phyloP scores from a whole-genome alignment of 2,888 invertebrate species.

The Merodon equestris region DNA sequence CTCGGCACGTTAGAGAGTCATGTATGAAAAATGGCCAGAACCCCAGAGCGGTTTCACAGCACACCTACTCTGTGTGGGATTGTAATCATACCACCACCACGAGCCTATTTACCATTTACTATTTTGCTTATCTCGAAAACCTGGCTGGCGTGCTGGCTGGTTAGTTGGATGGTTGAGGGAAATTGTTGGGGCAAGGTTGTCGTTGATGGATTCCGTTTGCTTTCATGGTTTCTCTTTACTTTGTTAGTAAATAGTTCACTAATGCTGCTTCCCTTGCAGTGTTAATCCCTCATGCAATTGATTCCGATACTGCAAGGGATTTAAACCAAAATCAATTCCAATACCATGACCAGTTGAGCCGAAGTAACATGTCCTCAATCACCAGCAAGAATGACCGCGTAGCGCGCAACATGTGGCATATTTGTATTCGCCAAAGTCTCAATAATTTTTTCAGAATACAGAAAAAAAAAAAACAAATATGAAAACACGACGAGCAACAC shows the following conservation, averaged over 20 bases:
- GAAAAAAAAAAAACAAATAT: conserved; percentile 5
- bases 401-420: conserved; percentile 59
- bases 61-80: conserved; percentile 54
- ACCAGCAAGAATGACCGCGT: conserved; percentile 25
- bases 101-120: conserved; percentile 36
- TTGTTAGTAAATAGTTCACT: conserved; percentile 11
- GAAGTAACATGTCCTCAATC: neutral
- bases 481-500: conserved; percentile 22
- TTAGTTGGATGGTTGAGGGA: conserved; percentile 4
- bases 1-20: conserved; percentile 34
- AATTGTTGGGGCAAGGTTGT: too few species aligned
- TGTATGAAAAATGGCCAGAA: conserved; percentile 48
- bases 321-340: neutral
- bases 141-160: conserved; percentile 1
- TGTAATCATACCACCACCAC: conserved; percentile 54
- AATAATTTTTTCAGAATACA: conserved; percentile 36
- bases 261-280: conserved; percentile 27
- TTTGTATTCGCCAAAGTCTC: conserved; percentile 52
- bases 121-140: neutral
- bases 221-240: conserved; percentile 35
- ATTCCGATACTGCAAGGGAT: too few species aligned
- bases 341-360: conserved; percentile 11
- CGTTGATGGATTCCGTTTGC: conserved; percentile 19
- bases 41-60: conserved; percentile 32
- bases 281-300: too few species aligned